Base-by-base conservation (phyloP, 2,888 invertebrate species). In the Pyrrhia umbra region DNA sequence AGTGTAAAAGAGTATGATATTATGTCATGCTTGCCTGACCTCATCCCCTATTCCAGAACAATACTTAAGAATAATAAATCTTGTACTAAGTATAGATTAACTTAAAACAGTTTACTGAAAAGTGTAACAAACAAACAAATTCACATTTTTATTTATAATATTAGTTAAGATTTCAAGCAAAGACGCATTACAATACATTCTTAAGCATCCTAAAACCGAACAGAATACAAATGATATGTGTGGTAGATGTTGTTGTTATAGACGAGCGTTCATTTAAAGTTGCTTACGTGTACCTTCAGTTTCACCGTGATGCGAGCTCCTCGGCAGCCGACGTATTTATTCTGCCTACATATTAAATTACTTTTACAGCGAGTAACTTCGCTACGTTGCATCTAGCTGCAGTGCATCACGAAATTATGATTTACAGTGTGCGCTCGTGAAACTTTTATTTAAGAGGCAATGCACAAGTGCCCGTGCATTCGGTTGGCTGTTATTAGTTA, bases 261-360 rank as follows among this genome's bases (percentile, higher is more conserved):
- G 47, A 61, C 57, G 55, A 23, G 62, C 42, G 51, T 51, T 68
- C 15, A 71, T 72, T 68, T 58, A 63, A 72, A 72, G 58, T 68
- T 72, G 25, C 25, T 27, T 20, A 27, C 25, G n/a, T 25, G 47
- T 30, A 16, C 54, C 49, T 16, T 60, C 66, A 66, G 59, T 20
- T 71, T 37, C 54, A 40, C 45, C 50, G 21, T 51, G 20, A 72
- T 51, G 52, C 50, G 52, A 43, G 59, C 60, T 51, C 43, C 58
- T 67, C 66, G 30, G 56, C 15, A 56, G 59, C 30, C 54, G 66
- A 45, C 61, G 49, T 74, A 79, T 79, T 71, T 75, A 75, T 70
- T 74, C 78, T 75, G 80, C 75, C 76, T 78, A 81, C 79, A 80
- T 83, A 83, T 82, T 82, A 83, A 83, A 85, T 84, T 82, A 83